Evolutionary conservation across 2,113 vertebrate genomes (phyloP), one percentile per base, ranked within the genome.

Genomic region (Chionis minor): DNA sequence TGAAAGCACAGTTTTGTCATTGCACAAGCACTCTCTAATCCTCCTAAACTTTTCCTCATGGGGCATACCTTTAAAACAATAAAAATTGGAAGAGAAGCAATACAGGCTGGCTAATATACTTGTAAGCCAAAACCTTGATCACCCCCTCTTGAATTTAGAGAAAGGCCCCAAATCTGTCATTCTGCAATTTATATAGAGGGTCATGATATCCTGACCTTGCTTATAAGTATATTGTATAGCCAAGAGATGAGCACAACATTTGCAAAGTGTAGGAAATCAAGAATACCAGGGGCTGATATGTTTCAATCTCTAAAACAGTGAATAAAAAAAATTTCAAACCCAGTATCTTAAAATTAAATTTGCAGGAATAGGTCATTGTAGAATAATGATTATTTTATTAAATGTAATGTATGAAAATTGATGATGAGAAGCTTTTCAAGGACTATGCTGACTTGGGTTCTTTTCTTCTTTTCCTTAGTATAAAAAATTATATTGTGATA

Each of bases 131-230:
- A 91, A 56, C 54, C 54, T 86, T 96, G 66, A 89, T 13, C 11
- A 79, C 45, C 45, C 49, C 6, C n/a, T 73, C 14, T 81, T 93
- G 93, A 95, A 97, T 92, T 95, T 87, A 96, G 74, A 96, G 78
- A 89, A 89, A 81, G 54, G 32, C 10, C 35, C 38, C 35, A 86
- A 8, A 62, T 71, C 51, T 88, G 47, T 82, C 56, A 86, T 92
- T 88, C 92, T 96, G 47, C 44, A 77, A 95, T 95, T 89, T 97
- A 96, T 89, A 97, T 96, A 95, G 54, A 91, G 65, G 69, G 84
- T 95, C 75, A 58, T 32, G 52, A 81, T 72, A 94, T 65, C 51
- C 63, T 97, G 83, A 94, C 51, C 80, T 82, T 94, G 56, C 63
- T 96, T 96, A 94, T 84, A 97, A 95, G 94, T 94, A 78, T 81